Conservation (phyloP, 2,888 invertebrate genomes). For the Chydorus sphaericus region DNA sequence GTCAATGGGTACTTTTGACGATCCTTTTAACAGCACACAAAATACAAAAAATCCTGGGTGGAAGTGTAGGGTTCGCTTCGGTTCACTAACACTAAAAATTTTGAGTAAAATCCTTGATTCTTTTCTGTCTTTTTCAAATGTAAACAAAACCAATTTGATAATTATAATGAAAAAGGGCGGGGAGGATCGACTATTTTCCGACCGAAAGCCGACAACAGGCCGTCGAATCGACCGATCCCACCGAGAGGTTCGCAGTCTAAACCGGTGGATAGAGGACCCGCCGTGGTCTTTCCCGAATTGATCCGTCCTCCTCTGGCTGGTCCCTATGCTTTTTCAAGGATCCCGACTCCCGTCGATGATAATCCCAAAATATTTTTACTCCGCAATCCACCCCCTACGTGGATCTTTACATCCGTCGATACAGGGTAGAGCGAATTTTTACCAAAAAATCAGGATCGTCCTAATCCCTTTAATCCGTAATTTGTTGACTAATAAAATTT, state of each 20-base stretch:
- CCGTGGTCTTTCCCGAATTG: conserved; percentile 25
- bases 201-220: conserved; percentile 20
- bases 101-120: too few relatives aligned
- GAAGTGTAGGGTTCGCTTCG: too few relatives aligned
- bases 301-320: conserved; percentile 64
- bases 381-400: conserved; percentile 54
- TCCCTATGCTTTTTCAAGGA: conserved; percentile 76
- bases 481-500: too few relatives aligned
- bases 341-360: conserved; percentile 62
- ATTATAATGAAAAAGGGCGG: background rate
- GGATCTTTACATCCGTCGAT: conserved; percentile 71
- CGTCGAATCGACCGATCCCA: conserved; percentile 23
- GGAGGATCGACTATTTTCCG: background rate
- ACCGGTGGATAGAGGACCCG: conserved; percentile 37
- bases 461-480: too few relatives aligned
- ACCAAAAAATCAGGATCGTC: too few relatives aligned
- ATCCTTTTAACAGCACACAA: too few relatives aligned
- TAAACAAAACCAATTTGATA: background rate
- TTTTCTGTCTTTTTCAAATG: too few relatives aligned
- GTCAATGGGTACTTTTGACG: conserved; percentile 10
- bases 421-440: conserved; percentile 44
- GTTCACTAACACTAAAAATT: too few relatives aligned
- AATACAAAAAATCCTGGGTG: too few relatives aligned
- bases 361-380: conserved; percentile 66
- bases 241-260: conserved; percentile 21